phyloP scores from a whole-genome alignment of 2,888 invertebrate species.

The Watsonalla binaria region DNA sequence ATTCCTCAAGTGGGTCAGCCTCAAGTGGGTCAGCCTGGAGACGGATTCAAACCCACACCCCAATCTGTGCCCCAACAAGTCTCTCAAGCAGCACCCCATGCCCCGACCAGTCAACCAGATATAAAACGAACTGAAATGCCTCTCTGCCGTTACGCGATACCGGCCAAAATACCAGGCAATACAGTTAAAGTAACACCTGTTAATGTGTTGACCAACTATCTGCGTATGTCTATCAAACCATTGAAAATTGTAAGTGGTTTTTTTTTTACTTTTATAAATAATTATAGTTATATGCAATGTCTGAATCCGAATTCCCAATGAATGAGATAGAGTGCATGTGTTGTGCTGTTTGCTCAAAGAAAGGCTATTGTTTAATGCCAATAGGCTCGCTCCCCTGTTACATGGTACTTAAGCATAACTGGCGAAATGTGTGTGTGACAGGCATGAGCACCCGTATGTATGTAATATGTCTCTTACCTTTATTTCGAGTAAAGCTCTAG shows the following conservation, averaged over 20 bases:
- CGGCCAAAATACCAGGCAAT: conserved; percentile 54
- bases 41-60: neutral
- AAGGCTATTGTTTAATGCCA: too few relatives aligned
- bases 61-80: neutral
- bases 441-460: too few relatives aligned
- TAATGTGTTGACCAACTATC: conserved; percentile 81
- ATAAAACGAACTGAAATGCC: conserved; percentile 2
- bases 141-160: conserved; percentile 41
- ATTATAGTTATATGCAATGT: conserved; percentile 3
- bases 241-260: conserved; percentile 52
- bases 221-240: conserved; percentile 76
- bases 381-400: too few relatives aligned
- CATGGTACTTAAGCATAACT: too few relatives aligned
- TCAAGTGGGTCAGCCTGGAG: neutral
- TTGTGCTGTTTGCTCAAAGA: too few relatives aligned
- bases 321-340: too few relatives aligned
- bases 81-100: conserved; percentile 1
- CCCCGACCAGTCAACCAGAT: neutral
- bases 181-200: conserved; percentile 33
- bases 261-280: neutral
- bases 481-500: too few relatives aligned
- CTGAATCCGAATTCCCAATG: too few relatives aligned
- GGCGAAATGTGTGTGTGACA: too few relatives aligned
- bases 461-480: too few relatives aligned
- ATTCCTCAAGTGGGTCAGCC: neutral